Base-by-base conservation (phyloP, 2,888 invertebrate genomes). In the Cheilosia pagana region DNA sequence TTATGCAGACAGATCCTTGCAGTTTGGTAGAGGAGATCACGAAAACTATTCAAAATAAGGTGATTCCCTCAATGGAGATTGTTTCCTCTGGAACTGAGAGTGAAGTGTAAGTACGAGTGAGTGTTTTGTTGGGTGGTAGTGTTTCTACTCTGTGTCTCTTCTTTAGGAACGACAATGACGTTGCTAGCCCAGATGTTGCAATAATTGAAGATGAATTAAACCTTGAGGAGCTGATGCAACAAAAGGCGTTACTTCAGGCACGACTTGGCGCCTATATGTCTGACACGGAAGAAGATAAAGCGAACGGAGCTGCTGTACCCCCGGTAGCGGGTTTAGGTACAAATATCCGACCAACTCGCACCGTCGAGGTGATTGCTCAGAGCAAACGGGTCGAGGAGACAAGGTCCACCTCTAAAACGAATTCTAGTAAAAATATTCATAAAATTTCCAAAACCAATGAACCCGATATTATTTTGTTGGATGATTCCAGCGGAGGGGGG, bases 151-250 rank as follows among this genome's bases (percentile, higher is more conserved):
- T 39, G 2, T 53, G n/a, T 2, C 2, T n/a, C 8, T 25, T 60
- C 10, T 63, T 21, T 67, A 91, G 91, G 14, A 92, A 92, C 53
- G 89, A 89, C 83, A 94, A 94, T 88, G 95, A 95, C 89, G 94
- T 94, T 87, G 94, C 94, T 16, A 95, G 95, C 89, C 95, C 95
- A 35, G 96, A 96, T 87, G 94, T 96, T 75, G 94, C 94, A 8
- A 94, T 96, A 75, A 95, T 96, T 75, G 97, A 97, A 90, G 97
- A 97, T 87, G 97, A 97, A 88, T 94, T 97, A 88, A 97, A 97
- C 90, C 92, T 97, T 31, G 97, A 97, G 89, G 97, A 97, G 87
- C 92, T 97, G 75, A 97, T 97, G 97, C 95, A 95, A 88, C 97
- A 97, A 90, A 97, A 97, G 92, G 97, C 96, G 89, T 88, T 95